These are phyloP conservation scores for Synergus gifuensis DNA, from an alignment of 2,888 invertebrate genomes.

Conservation along the genomic window DNA sequence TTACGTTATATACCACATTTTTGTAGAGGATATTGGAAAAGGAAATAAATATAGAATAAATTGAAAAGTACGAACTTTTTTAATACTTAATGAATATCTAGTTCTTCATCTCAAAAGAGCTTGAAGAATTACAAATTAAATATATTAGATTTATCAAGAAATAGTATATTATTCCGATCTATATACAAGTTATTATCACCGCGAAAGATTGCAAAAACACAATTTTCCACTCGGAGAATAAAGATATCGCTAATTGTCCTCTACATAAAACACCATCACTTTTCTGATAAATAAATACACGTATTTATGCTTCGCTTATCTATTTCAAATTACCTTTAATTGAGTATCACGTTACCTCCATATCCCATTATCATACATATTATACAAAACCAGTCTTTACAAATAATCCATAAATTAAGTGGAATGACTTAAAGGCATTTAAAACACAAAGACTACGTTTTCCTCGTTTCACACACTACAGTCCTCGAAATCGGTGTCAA, in stretches of 20 bases:
- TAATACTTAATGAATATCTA: neutral
- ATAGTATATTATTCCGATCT: neutral
- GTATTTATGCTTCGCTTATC: constrained; percentile 8
- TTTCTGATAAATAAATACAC: constrained; percentile 37
- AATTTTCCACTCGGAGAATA: constrained; percentile 6
- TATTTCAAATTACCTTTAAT: constrained; percentile 21
- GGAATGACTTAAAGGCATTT: neutral
- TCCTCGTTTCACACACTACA: neutral
- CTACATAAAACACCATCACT: neutral
- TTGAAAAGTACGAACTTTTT: constrained; percentile 19
- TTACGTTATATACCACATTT: too few relatives aligned
- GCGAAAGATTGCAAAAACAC: neutral
- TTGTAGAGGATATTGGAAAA: too few relatives aligned
- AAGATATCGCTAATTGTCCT: constrained; percentile 4
- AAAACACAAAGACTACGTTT: neutral
- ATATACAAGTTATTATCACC: neutral
- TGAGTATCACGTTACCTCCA: constrained; percentile 22
- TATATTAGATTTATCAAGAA: constrained; percentile 29
- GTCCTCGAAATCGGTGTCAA: constrained; percentile 59
- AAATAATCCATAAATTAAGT: neutral
- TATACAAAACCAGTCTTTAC: constrained; percentile 32
- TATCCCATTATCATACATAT: constrained; percentile 35
- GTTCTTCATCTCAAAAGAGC: constrained; percentile 1
- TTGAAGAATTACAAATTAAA: neutral
- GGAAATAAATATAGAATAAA: neutral